Evolutionary conservation across 2,888 invertebrate genomes (phyloP), one percentile per base, ranked within the genome.

Genomic region (Elmis aenea): DNA sequence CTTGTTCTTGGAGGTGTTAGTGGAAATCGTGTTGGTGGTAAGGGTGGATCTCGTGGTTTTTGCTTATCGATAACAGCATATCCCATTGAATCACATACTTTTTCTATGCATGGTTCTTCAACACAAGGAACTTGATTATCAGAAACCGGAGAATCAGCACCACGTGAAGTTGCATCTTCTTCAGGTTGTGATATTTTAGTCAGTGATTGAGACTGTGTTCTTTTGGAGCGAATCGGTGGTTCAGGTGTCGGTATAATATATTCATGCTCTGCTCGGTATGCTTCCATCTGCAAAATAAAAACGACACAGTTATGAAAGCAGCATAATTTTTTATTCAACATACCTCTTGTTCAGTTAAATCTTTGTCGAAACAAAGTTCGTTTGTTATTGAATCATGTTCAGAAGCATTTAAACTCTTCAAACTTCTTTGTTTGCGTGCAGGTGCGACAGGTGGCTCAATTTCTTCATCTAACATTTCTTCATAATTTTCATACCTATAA

Each of bases 1-100:
- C 44, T 48, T 46, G 36, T 29, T 24, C 48, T 39, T 58, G 59
- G 10, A 8, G 48, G 41, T 33, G 41, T 39, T 15, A 74, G 72
- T 0, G 83, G 80, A 0, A 76, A 74, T 5, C 76, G 73, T 1
- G 79, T 76, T 24, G 78, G 72, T 12, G 79, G 80, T 14, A 81
- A 68, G 5, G 70, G 69, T 25, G 64, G 62, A 20, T 63, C 61
- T 33, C 59, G 52, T 36, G 64, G 64, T 12, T 69, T 67, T 1
- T 75, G 73, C 66, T 87, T 87, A 37, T 85, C 85, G 25, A 89
- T 82, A 14, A 82, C 76, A 6, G 88, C 85, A 51, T 89, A 89
- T 3, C 87, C 87, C 69, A 68, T 67, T 23, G 55, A 55, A 35
- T 55, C 67, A 5, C 66, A 56, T 2, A 68, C 54, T 16, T 65